These are phyloP conservation scores for Platalea minor DNA, from an alignment of 2,797 vertebrate species.

Conservation along the genomic window DNA sequence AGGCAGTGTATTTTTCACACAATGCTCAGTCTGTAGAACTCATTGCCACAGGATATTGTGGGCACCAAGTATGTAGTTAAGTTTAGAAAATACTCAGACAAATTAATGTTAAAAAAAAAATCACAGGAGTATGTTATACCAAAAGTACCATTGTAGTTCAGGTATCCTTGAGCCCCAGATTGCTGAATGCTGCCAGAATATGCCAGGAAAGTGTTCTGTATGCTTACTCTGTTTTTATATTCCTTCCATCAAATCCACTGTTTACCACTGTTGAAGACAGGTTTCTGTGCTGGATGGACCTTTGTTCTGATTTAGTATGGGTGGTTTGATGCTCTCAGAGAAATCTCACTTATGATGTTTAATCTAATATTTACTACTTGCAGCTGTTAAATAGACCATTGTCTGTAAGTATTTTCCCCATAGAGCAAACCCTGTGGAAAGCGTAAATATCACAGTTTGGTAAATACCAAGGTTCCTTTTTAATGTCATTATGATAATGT, in stretches of 20 bases:
- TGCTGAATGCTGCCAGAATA: neutral
- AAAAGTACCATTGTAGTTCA: neutral
- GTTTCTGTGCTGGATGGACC: neutral
- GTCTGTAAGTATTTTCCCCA: neutral
- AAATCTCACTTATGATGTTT: neutral
- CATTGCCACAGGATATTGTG: neutral
- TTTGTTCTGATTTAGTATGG: neutral
- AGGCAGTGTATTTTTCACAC: neutral
- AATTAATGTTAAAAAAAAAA: neutral
- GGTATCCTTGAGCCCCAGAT: neutral
- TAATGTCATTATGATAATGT: neutral
- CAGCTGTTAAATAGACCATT: neutral
- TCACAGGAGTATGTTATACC: neutral
- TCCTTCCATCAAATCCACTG: neutral
- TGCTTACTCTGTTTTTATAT: neutral
- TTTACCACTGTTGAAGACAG: neutral
- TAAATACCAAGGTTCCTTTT: constrained; percentile 5
- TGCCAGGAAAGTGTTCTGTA: neutral
- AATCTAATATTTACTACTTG: neutral
- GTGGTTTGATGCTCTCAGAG: neutral
- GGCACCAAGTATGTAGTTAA: neutral
- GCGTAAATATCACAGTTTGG: neutral
- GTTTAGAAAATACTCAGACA: neutral
- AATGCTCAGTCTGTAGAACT: neutral
- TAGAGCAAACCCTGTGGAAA: neutral